Evolutionary conservation across 2,113 vertebrate species (phyloP), one percentile per base, ranked within the genome.

Genomic region (Larimichthys polyactis): DNA sequence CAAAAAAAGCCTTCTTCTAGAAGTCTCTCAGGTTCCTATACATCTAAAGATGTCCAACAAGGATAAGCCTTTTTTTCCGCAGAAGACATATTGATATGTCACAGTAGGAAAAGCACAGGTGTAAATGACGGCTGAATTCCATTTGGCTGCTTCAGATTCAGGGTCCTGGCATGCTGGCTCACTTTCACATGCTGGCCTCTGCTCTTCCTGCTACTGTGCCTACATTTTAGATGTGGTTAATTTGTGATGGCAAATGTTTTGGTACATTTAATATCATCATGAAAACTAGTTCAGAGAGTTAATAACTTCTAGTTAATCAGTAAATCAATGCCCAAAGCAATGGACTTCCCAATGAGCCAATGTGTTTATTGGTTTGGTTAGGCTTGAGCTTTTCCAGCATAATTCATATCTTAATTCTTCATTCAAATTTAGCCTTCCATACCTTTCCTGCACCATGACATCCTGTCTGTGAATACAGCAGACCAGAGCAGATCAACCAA

Each of bases 281-380:
- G n/a, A 65, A 65, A 24, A 65, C 10, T 7, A 3, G 22, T 7
- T 3, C 7, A 6, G 11, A 40, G 20, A n/a, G 60, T n/a, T n/a
- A 43, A 32, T 17, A 32, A 5, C 2, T 59, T 59, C 5, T 27
- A 79, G 36, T 14, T 40, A 29, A 68, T 68, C 29, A 29, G 17
- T 67, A 5, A 27, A 58, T 66, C 20, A 57, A 24, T 58, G 57
- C 8, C 27, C 69, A 58, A 67, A 80, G 36, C 36, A 64, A 16
- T 57, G 19, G 40, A 65, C 6, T 64, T 60, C 36, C 49, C 3
- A 36, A 20, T 55, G 68, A 71, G 49, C 48, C 52, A 63, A 12
- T 51, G 49, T 51, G 49, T 51, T 48, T 48, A 19, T 19, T 5
- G 16, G 16, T 51, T 51, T 51, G 49, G 49, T 6, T 51, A 6